Percentiles rank a stretch among this genome's conserved stretches.
Evolutionary conservation across 2,113 vertebrate species (phyloP).

Genomic region (Ciconia boyciana): DNA sequence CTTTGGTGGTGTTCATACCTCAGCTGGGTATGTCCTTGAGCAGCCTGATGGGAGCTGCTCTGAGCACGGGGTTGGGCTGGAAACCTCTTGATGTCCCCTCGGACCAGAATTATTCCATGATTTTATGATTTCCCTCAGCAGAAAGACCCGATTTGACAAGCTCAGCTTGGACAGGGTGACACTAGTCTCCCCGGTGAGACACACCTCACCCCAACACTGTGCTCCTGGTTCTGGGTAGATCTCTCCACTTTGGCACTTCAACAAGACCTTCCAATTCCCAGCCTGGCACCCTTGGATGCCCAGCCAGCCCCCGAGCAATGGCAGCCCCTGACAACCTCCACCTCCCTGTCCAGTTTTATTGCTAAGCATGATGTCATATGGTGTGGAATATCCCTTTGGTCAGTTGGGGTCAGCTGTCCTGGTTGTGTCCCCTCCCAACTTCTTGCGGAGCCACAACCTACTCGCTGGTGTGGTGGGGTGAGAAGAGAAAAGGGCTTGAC

Average conservation of each 20-base stretch:
- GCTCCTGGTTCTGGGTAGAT: not conserved
- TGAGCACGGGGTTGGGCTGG: not conserved
- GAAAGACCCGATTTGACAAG: not conserved
- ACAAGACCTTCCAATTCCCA: not conserved
- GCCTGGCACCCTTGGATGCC: not conserved
- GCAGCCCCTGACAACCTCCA: no score
- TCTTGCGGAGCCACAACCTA: no score
- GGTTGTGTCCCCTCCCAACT: no score
- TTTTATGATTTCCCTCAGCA: not conserved
- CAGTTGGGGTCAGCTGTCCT: no score
- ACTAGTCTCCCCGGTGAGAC: not conserved
- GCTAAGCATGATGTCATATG: no score
- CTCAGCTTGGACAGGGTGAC: not conserved
- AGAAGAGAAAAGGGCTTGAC: no score
- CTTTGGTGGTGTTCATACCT: not conserved
- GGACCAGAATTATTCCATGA: not conserved
- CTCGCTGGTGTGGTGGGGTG: no score
- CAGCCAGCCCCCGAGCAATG: no score
- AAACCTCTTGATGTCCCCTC: not conserved
- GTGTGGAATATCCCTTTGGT: no score
- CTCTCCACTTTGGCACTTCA: not conserved
- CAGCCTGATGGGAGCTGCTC: not conserved
- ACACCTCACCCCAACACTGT: not conserved
- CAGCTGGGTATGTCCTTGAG: not conserved
- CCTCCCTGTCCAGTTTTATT: no score